Base-by-base conservation (phyloP, 2,888 invertebrate species). In the Drosophila setosimentum region DNA sequence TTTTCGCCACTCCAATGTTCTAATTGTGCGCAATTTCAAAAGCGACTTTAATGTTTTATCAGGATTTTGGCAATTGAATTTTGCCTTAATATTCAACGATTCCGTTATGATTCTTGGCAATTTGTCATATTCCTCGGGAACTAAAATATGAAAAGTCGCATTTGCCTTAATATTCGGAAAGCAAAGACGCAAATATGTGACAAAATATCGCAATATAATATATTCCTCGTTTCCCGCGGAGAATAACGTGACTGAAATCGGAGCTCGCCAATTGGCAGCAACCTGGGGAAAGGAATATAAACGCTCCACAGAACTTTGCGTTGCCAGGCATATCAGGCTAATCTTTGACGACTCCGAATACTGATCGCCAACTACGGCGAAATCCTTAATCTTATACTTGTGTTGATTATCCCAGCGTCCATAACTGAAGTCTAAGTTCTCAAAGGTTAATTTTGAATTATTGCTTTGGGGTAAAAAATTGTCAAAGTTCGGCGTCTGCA, bases 241-340 rank as follows among this genome's bases (percentile, higher is more conserved):
- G 91, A 96, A 98, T 0, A 97, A 94, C 0, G 97, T 97, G 0
- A 96, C 95, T 0, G 98, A 98, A 83, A 98, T 96, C 0, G 97
- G 96, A 0, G 97, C 98, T 10, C 95, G 94, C 98, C 98, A 98
- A 85, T 97, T 96, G 55, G 96, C 95, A 0, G 96, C 96, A 45
- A 97, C 96, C 82, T 96, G 95, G 0, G 97, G 95, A 24, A 98
- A 92, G 48, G 97, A 97, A 78, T 95, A 95, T 11, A 98, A 93
- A 73, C 97, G 95, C 87, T 98, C 98, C 58, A 98, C 94, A 0
- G 98, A 98, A 82, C 96, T 96, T 92, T 98, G 97, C 0, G 97
- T 97, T 0, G 98, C 97, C 68, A 98, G 93, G 83, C 97, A 97
- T 18, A 96, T 96, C 24, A 93, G 93, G 67, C 94, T 88, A 3